phyloP scores from a whole-genome alignment of 2,888 invertebrate genomes.

The Drosophila demipolita region DNA sequence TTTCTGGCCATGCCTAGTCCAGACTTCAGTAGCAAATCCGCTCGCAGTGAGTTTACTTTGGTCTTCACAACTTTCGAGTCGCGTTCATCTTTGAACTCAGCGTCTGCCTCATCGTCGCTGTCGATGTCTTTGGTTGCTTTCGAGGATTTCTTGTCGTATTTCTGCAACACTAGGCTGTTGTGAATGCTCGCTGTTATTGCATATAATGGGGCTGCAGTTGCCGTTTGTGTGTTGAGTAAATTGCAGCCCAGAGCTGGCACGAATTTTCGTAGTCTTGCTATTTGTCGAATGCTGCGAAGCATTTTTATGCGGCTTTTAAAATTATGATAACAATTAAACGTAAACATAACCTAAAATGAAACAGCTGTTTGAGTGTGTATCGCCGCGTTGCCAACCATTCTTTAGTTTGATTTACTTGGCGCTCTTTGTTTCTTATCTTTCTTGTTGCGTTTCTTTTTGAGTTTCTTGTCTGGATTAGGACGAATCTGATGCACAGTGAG shows the following conservation, averaged over 20 bases:
- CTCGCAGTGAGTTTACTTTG: slow-evolving; percentile 88
- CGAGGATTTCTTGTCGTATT: slow-evolving; percentile 74
- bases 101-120: slow-evolving; percentile 86
- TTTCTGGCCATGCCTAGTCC: slow-evolving; percentile 90
- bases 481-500: slow-evolving; percentile 69
- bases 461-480: slow-evolving; percentile 76
- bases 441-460: slow-evolving; percentile 68
- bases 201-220: neutral
- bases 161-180: slow-evolving; percentile 37
- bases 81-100: slow-evolving; percentile 86
- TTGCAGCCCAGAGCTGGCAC: slow-evolving; percentile 7
- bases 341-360: slow-evolving; percentile 59
- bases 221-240: slow-evolving; percentile 13
- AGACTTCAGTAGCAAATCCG: slow-evolving; percentile 90
- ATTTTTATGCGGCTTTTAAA: slow-evolving; percentile 54
- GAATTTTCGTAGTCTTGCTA: slow-evolving; percentile 34
- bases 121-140: slow-evolving; percentile 84
- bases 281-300: slow-evolving; percentile 49
- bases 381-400: slow-evolving; percentile 54
- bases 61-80: slow-evolving; percentile 89
- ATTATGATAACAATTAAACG: slow-evolving; percentile 53
- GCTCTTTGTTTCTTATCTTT: slow-evolving; percentile 35
- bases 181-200: slow-evolving; percentile 18
- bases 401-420: slow-evolving; percentile 27
- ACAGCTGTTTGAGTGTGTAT: slow-evolving; percentile 55